These are phyloP conservation scores for Dioctria linearis DNA, from an alignment of 2,888 invertebrate genomes.

Conservation along the genomic window DNA sequence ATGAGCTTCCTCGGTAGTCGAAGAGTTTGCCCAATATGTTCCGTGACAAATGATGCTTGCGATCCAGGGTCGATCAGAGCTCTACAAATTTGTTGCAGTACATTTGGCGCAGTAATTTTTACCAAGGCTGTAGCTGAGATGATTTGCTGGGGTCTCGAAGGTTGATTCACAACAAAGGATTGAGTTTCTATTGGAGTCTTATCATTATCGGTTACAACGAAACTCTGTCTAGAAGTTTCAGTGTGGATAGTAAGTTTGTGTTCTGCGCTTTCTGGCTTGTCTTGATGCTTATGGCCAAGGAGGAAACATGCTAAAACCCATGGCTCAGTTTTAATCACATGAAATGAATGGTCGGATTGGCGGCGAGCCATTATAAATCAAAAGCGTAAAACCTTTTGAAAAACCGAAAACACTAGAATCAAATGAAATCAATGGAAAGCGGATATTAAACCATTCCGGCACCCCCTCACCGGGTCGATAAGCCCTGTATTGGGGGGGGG, in stretches of 20 bases:
- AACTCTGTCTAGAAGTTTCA: no score
- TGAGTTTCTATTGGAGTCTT: no score
- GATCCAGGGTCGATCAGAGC: not conserved
- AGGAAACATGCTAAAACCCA: constrained; percentile 57
- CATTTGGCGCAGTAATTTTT: not conserved
- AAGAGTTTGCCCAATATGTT: not conserved
- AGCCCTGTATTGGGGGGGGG: constrained; percentile 16
- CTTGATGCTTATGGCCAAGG: not conserved
- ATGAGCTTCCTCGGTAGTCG: not conserved
- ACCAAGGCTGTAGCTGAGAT: not conserved
- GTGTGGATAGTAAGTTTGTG: no score
- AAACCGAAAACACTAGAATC: constrained; percentile 59
- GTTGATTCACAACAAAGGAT: no score
- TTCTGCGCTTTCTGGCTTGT: no score
- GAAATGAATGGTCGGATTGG: constrained; percentile 63
- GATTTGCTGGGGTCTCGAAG: no score
- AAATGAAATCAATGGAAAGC: constrained; percentile 60
- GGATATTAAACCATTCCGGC: constrained; percentile 58
- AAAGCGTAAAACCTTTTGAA: constrained; percentile 61
- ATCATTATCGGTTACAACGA: no score
- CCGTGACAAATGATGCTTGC: not conserved
- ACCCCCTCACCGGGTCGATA: not conserved
- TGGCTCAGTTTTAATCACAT: constrained; percentile 61
- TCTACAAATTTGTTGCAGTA: not conserved
- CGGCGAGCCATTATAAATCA: constrained; percentile 63